These are phyloP conservation scores for Plectrocnemia conspersa DNA, from an alignment of 1,140 invertebrate species.

Conservation along the genomic window DNA sequence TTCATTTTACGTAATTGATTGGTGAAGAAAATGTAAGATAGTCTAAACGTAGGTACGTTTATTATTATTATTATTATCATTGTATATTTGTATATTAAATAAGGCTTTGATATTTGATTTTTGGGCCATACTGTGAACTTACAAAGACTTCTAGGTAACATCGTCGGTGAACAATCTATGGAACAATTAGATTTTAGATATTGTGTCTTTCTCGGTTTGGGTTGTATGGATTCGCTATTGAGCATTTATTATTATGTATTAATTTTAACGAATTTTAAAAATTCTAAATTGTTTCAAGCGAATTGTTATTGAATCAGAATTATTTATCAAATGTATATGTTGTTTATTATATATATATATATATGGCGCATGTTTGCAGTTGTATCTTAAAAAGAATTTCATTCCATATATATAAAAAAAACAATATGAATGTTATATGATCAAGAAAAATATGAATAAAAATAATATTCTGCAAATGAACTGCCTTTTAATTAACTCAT, in stretches of 20 bases:
- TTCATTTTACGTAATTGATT: constrained; percentile 33
- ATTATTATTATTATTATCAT: background rate
- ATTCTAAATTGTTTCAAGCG: background rate
- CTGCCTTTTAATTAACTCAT: no score
- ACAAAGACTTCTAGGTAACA: constrained; percentile 21
- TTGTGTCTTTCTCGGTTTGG: no score
- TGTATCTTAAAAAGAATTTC: no score
- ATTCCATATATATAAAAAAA: no score
- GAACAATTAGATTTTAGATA: constrained; percentile 26
- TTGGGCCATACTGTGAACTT: constrained; percentile 7
- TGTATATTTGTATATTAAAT: background rate
- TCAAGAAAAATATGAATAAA: no score
- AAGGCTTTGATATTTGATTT: constrained; percentile 14
- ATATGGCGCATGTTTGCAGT: no score
- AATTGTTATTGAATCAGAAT: background rate
- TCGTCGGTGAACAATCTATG: constrained; percentile 21
- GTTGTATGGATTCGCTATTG: constrained; percentile 5
- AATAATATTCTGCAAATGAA: no score
- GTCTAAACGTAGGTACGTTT: constrained; percentile 2
- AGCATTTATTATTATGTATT: constrained; percentile 2
- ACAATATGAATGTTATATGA: no score
- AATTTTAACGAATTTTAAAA: background rate
- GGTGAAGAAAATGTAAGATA: constrained; percentile 12
- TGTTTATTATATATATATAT: constrained; percentile 2
- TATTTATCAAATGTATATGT: background rate